A percentile compares a stretch with the other conserved stretches of the same genome.
Evolutionary conservation across 1,140 invertebrate species (phyloP).

Genomic region (Dysdera silvatica): DNA sequence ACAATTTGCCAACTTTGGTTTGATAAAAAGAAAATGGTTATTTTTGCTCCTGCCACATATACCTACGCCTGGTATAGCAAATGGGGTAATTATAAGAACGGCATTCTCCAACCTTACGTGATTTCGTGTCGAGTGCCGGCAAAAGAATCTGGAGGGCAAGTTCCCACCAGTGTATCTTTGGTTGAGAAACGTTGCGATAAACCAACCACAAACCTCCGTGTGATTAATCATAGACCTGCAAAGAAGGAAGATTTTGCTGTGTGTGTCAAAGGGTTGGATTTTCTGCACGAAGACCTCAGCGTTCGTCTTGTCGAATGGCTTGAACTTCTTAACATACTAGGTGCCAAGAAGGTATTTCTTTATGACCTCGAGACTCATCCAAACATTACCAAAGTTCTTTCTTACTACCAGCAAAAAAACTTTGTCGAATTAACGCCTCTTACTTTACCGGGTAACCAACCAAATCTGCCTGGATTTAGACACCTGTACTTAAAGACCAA

Average conservation of each 20-base stretch:
- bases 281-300: constrained; percentile 80
- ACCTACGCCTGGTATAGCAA: constrained; percentile 90
- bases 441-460: constrained; percentile 80
- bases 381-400: constrained; percentile 78
- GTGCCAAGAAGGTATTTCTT: constrained; percentile 86
- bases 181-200: constrained; percentile 76
- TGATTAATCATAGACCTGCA: constrained; percentile 60
- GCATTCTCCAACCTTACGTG: constrained; percentile 82
- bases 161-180: constrained; percentile 75
- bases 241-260: constrained; percentile 77
- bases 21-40: constrained; percentile 66
- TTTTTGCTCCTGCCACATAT: constrained; percentile 64
- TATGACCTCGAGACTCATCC: constrained; percentile 85
- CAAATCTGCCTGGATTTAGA: constrained; percentile 76
- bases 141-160: constrained; percentile 45
- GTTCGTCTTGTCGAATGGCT: constrained; percentile 91
- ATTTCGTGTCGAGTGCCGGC: constrained; percentile 72
- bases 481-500: constrained; percentile 83
- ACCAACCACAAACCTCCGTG: constrained; percentile 74
- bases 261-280: constrained; percentile 89
- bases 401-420: constrained; percentile 66
- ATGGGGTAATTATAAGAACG: constrained; percentile 89
- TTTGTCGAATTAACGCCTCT: constrained; percentile 74
- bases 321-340: constrained; percentile 72
- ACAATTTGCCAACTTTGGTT: constrained; percentile 86